Evolutionary conservation across 2,113 vertebrate species (phyloP).

Genomic region (Notothenia rossii): DNA sequence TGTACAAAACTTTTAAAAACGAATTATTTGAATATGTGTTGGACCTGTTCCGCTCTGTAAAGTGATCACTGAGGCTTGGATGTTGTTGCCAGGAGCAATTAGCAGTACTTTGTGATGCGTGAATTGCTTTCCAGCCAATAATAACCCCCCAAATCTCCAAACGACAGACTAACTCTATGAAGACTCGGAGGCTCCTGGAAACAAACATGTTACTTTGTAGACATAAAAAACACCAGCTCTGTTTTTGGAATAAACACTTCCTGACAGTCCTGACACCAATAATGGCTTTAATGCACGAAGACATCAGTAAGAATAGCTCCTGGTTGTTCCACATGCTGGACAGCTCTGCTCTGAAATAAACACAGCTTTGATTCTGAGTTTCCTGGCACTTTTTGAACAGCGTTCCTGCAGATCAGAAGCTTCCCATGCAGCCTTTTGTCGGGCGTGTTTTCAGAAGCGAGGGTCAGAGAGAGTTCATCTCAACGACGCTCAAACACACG

Average conservation of each 20-base stretch:
- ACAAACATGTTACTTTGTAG: not conserved
- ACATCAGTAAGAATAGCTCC: not conserved
- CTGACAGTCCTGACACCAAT: not conserved
- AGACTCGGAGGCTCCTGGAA: not conserved
- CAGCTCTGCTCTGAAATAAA: not conserved
- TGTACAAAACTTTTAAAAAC: not conserved
- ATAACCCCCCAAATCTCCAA: not conserved
- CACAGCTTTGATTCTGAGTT: slow-evolving; percentile 2
- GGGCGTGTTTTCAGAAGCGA: not conserved
- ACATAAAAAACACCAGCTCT: not conserved
- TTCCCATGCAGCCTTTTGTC: not conserved
- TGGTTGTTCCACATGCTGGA: not conserved
- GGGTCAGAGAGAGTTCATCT: slow-evolving; percentile 9
- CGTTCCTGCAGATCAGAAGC: slow-evolving; percentile 37
- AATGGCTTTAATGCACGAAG: not conserved
- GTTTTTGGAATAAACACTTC: not conserved
- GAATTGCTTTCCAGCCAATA: not conserved
- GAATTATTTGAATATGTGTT: not conserved
- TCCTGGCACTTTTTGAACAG: not conserved
- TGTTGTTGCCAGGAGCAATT: not conserved
- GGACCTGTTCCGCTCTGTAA: not conserved
- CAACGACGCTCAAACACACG: not conserved
- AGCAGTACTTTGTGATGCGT: not conserved
- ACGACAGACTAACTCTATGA: not conserved
- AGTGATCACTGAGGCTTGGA: not conserved